phyloP scores from a whole-genome alignment of 2,888 invertebrate species.

The Aphodius granarius region DNA sequence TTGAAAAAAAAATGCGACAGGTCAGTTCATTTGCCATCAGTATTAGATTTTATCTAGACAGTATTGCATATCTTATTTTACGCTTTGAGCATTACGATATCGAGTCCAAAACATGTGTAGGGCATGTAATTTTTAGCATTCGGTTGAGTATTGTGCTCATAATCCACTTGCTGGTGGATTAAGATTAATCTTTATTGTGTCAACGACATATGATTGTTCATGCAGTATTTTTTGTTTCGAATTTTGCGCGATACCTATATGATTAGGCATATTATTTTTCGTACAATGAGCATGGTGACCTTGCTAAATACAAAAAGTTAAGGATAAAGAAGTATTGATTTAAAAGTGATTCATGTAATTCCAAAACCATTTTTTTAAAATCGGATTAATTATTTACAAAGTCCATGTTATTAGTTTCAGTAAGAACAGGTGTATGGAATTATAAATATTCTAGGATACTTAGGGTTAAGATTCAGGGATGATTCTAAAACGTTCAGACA shows the following conservation, averaged over 20 bases:
- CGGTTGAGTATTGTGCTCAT: background rate
- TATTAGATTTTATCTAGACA: too few relatives aligned
- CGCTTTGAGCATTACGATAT: too few relatives aligned
- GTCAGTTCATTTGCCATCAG: background rate
- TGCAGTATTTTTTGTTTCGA: background rate
- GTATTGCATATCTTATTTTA: too few relatives aligned
- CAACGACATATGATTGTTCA: background rate
- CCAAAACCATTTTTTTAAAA: too few relatives aligned
- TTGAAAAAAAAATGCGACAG: background rate
- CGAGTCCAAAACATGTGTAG: background rate
- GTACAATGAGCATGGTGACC: background rate
- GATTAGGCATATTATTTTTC: background rate
- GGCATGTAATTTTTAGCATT: background rate
- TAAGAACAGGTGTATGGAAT: background rate
- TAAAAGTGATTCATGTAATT: too few relatives aligned
- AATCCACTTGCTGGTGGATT: background rate
- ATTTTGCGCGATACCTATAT: background rate
- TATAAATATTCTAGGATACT: too few relatives aligned
- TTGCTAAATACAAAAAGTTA: background rate
- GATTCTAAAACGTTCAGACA: too few relatives aligned
- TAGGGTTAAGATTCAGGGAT: too few relatives aligned
- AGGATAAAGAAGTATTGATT: background rate
- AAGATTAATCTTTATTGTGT: background rate
- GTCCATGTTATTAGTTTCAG: background rate
- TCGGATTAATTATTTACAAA: too few relatives aligned